phyloP scores from a whole-genome alignment of 1,140 invertebrate species.

The Limonius californicus region DNA sequence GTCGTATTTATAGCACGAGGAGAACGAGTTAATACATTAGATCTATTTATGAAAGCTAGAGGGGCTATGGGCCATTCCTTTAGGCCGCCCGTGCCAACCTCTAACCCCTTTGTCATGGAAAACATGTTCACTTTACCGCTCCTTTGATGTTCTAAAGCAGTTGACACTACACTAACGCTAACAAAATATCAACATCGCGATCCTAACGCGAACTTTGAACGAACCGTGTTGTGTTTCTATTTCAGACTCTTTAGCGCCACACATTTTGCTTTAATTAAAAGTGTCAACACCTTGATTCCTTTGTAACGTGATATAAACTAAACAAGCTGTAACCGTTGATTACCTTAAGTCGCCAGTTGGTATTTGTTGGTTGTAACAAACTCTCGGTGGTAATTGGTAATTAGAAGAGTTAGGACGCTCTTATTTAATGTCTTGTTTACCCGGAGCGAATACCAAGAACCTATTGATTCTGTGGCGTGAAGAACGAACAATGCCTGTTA shows the following conservation, averaged over 20 bases:
- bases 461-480: too few species aligned
- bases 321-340: slow-evolving; percentile 2
- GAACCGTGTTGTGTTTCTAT: slow-evolving; percentile 7
- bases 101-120: slow-evolving; percentile 4
- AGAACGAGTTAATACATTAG: too few species aligned
- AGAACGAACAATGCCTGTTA: too few species aligned
- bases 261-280: slow-evolving; percentile 14
- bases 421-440: too few species aligned
- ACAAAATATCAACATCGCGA: slow-evolving; percentile 3
- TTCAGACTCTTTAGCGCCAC: background rate
- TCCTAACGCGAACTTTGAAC: background rate
- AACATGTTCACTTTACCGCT: slow-evolving; percentile 11
- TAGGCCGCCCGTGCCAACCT: background rate
- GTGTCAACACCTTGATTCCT: slow-evolving; percentile 4
- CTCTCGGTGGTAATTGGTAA: too few species aligned
- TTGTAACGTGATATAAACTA: background rate
- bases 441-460: too few species aligned
- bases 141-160: slow-evolving; percentile 5
- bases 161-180: background rate
- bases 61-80: background rate
- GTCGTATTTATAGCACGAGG: too few species aligned
- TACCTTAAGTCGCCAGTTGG: background rate
- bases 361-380: too few species aligned
- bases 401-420: too few species aligned
- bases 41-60: background rate